These are phyloP conservation scores for Gortyna flavago DNA, from an alignment of 2,888 invertebrate genomes.

Conservation along the genomic window DNA sequence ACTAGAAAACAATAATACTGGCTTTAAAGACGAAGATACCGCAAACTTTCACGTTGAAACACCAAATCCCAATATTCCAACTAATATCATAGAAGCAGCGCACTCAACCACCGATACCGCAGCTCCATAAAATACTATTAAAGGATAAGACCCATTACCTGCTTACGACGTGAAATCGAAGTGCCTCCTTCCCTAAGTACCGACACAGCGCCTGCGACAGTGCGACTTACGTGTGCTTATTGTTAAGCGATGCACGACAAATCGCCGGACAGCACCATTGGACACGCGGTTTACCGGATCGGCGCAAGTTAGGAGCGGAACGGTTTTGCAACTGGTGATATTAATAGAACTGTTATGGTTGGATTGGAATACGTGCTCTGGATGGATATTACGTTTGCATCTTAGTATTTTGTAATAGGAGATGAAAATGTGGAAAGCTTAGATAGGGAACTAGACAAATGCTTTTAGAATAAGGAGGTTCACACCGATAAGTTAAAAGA, in stretches of 20 bases:
- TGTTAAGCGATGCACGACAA: conserved; percentile 78
- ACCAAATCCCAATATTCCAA: not conserved
- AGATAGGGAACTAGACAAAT: not conserved
- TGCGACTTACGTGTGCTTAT: conserved; percentile 73
- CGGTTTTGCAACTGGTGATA: conserved; percentile 41
- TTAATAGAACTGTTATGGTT: conserved; percentile 45
- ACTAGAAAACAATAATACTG: not conserved
- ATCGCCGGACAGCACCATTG: conserved; percentile 74
- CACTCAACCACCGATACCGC: conserved; percentile 11
- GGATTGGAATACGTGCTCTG: conserved; percentile 9
- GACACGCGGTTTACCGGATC: conserved; percentile 71
- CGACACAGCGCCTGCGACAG: conserved; percentile 20
- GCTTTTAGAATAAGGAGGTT: not conserved
- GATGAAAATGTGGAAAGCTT: not conserved
- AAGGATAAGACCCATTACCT: conserved; percentile 45
- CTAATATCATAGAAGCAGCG: not conserved
- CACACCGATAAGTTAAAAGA: not conserved
- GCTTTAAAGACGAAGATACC: not conserved
- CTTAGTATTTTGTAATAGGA: not conserved
- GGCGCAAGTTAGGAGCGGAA: conserved; percentile 65
- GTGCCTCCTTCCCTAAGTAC: conserved; percentile 62
- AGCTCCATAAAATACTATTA: conserved; percentile 35
- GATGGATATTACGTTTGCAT: conserved; percentile 13
- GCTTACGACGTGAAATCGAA: conserved; percentile 63
- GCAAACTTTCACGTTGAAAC: not conserved